Percentiles rank a stretch among this genome's conserved stretches.
Conservation (phyloP, 2,113 vertebrate genomes). For the Crocuta crocuta region DNA sequence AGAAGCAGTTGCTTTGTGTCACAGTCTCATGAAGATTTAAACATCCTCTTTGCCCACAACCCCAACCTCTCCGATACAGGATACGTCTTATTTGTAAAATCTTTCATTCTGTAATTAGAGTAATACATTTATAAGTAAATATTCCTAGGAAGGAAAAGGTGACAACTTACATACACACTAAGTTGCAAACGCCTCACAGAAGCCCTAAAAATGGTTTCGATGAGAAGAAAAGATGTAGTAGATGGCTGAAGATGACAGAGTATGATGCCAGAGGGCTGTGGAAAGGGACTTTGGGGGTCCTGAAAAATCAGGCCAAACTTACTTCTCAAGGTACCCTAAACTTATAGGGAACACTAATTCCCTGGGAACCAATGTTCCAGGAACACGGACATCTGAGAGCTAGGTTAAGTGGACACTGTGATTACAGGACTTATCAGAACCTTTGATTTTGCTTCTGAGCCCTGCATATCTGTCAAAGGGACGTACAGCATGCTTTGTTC, state of each 20-base stretch:
- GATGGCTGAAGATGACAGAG: background rate
- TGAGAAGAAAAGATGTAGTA: background rate
- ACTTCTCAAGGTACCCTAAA: background rate
- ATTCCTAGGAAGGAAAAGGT: background rate
- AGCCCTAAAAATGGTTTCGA: background rate
- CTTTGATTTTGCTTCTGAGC: background rate
- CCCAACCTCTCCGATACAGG: background rate
- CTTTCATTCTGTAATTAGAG: background rate
- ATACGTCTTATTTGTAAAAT: background rate
- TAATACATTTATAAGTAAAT: background rate
- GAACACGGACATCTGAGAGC: background rate
- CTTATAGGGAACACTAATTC: background rate
- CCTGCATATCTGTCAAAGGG: background rate
- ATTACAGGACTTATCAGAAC: background rate
- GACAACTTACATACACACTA: background rate
- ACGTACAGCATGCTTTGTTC: background rate
- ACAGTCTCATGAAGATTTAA: background rate
- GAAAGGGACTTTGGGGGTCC: background rate
- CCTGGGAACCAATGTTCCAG: background rate
- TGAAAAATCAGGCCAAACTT: background rate
- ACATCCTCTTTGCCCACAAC: background rate
- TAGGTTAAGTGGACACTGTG: background rate
- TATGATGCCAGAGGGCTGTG: background rate
- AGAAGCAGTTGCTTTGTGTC: background rate
- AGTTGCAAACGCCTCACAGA: constrained; percentile 10